Percentiles rank a stretch among this genome's conserved stretches.
These are phyloP conservation scores for Danio kyathit DNA, from an alignment of 2,797 vertebrate genomes.

Conservation along the genomic window DNA sequence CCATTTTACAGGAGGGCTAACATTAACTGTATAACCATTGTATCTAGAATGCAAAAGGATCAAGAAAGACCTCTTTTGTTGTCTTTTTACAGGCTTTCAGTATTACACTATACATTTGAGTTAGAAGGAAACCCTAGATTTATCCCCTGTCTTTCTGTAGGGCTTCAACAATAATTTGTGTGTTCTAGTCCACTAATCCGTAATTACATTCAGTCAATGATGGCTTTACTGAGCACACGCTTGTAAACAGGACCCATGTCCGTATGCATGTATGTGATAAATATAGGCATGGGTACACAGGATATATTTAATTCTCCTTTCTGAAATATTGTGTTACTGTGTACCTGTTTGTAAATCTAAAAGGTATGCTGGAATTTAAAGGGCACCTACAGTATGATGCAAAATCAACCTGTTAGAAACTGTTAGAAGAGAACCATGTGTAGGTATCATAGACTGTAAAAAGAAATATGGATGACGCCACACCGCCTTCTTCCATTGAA, in stretches of 20 bases:
- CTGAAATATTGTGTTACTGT: no score
- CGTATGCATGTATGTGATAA: background rate
- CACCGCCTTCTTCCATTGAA: no score
- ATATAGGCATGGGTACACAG: background rate
- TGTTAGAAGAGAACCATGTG: no score
- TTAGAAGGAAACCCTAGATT: conserved; percentile 12
- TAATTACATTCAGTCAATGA: conserved; percentile 24
- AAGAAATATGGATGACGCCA: no score
- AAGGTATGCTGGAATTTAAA: no score
- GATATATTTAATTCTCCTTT: background rate
- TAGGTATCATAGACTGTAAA: no score
- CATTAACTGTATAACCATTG: background rate
- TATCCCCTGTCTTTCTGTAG: conserved; percentile 11
- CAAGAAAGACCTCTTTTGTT: background rate
- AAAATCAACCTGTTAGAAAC: no score
- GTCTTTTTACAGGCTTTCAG: background rate
- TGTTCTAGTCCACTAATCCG: conserved; percentile 31
- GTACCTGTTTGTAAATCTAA: no score
- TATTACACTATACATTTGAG: background rate
- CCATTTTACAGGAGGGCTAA: no score
- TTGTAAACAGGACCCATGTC: conserved; percentile 27
- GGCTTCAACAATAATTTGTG: background rate
- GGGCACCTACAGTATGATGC: no score
- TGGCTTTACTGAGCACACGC: conserved; percentile 11
- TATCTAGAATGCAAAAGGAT: background rate